Evolutionary conservation across 2,113 vertebrate genomes (phyloP).

Genomic region (Cyrtonyx montezumae): DNA sequence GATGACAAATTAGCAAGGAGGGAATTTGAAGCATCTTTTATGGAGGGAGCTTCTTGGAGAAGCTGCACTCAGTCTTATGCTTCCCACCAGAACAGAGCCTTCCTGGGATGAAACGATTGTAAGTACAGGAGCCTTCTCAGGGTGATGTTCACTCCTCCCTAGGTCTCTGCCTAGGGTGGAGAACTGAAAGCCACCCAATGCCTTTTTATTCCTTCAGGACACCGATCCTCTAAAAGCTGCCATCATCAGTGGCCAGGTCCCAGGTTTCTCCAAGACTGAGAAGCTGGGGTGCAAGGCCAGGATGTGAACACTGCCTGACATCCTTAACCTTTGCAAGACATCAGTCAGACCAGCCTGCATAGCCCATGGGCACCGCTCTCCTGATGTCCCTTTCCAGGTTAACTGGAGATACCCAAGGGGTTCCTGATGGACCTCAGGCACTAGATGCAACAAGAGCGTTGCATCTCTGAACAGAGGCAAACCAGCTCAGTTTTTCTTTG

Average conservation of each 20-base stretch:
- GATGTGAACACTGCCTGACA: accelerated
- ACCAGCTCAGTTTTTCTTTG: neutral
- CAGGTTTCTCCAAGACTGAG: accelerated
- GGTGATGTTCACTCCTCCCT: neutral
- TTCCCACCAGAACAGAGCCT: neutral
- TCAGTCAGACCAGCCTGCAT: neutral
- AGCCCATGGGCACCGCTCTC: accelerated
- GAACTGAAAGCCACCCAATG: neutral
- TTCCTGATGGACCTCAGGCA: neutral
- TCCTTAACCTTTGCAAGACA: neutral
- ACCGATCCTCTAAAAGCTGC: neutral
- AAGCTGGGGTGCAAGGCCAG: accelerated
- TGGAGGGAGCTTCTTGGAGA: neutral
- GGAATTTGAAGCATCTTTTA: neutral
- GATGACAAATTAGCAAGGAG: neutral
- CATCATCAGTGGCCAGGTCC: neutral
- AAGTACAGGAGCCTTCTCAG: neutral
- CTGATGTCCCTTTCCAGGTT: neutral
- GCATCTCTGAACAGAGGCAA: neutral
- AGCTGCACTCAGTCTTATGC: neutral
- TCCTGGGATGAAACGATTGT: neutral
- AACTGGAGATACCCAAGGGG: neutral
- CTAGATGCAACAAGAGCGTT: too few species aligned
- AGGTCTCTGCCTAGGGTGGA: neutral
- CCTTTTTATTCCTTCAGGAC: neutral